These are phyloP conservation scores for Pimephales promelas DNA, from an alignment of 2,113 vertebrate species.

Conservation along the genomic window DNA sequence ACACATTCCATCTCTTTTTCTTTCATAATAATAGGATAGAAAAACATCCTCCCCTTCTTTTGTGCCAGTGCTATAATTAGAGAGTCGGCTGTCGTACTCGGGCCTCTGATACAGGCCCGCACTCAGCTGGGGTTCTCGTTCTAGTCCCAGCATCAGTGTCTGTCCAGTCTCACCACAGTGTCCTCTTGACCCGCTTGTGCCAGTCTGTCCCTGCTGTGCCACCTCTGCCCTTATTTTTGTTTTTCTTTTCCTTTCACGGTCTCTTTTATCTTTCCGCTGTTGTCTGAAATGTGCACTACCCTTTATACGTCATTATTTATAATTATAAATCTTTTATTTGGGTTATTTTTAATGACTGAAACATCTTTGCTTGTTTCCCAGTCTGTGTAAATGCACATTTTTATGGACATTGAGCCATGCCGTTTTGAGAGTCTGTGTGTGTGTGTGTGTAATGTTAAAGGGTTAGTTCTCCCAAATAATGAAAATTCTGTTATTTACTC, in stretches of 20 bases:
- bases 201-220: conserved; percentile 13
- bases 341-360: background rate
- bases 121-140: conserved; percentile 69
- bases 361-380: background rate
- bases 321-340: background rate
- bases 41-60: conserved; percentile 39
- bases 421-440: too few species aligned
- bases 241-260: background rate
- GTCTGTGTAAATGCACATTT: background rate
- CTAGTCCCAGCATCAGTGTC: conserved; percentile 60
- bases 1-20: conserved; percentile 32
- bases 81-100: conserved; percentile 63
- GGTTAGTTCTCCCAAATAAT: too few species aligned
- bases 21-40: conserved; percentile 11
- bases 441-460: too few species aligned
- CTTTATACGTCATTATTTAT: background rate
- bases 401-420: background rate
- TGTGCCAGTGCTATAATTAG: conserved; percentile 68
- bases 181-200: conserved; percentile 32
- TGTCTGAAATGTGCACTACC: background rate
- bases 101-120: conserved; percentile 46
- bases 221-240: background rate
- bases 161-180: conserved; percentile 62
- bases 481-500: too few species aligned
- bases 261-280: background rate